phyloP scores from a whole-genome alignment of 2,797 vertebrate genomes.

The Rhinella marina region DNA sequence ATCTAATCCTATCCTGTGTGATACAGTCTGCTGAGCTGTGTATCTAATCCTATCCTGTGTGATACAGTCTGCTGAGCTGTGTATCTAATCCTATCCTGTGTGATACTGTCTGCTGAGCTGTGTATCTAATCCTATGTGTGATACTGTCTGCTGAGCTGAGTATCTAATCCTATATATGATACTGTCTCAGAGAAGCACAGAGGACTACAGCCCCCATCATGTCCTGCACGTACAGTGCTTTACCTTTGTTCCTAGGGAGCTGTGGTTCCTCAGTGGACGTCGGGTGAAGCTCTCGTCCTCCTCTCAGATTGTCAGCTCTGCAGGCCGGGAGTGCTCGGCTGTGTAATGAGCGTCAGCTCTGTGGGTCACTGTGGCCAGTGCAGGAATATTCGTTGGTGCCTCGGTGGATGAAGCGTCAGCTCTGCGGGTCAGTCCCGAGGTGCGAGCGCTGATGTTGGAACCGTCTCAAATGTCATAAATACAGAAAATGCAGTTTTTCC shows the following conservation, averaged over 20 bases:
- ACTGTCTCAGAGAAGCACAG: too few species aligned
- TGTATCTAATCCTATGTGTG: too few species aligned
- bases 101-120: too few species aligned
- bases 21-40: too few species aligned
- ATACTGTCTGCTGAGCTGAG: too few species aligned
- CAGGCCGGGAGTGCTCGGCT: not conserved
- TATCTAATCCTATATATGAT: too few species aligned
- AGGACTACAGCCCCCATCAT: not conserved
- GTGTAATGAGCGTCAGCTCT: not conserved
- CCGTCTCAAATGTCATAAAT: not conserved
- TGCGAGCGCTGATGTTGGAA: not conserved
- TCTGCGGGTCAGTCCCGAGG: not conserved
- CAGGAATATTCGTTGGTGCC: not conserved
- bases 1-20: too few species aligned
- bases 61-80: not conserved
- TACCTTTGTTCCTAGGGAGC: not conserved
- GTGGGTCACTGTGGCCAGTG: not conserved
- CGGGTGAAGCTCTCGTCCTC: not conserved
- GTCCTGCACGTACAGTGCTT: not conserved
- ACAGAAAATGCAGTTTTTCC: slow-evolving; percentile 52
- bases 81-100: too few species aligned
- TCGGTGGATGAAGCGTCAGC: not conserved
- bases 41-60: too few species aligned
- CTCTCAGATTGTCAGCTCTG: slow-evolving; percentile 18
- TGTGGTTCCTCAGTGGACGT: not conserved